Percentiles rank a stretch among this genome's conserved stretches.
Evolutionary conservation across 1,140 invertebrate species (phyloP).

Genomic region (Charaxes varanes): DNA sequence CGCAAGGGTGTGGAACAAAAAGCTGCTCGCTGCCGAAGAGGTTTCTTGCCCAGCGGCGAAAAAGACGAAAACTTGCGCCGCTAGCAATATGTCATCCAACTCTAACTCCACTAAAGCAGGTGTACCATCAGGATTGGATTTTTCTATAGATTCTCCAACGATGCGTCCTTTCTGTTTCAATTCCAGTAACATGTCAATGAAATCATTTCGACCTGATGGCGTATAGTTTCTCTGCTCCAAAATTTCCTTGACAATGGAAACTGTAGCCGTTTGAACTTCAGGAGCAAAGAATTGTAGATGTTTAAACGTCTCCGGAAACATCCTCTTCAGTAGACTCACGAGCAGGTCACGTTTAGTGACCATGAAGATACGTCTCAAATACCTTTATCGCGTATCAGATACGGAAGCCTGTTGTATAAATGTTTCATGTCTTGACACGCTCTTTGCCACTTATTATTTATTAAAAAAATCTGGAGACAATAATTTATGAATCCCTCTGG

Average conservation of each 20-base stretch:
- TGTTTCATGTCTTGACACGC: too few relatives aligned
- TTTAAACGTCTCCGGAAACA: conserved; percentile 4
- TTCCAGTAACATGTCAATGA: conserved; percentile 15
- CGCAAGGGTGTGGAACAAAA: conserved; percentile 7
- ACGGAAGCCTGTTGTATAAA: too few relatives aligned
- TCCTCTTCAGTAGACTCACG: background rate
- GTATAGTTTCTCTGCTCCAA: conserved; percentile 9
- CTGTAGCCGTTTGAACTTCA: conserved; percentile 2
- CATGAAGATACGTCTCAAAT: conserved; percentile 8
- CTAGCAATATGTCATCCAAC: conserved; percentile 8
- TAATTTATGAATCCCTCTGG: too few relatives aligned
- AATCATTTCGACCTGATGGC: conserved; percentile 15
- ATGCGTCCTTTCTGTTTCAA: conserved; percentile 11
- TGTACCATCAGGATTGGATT: conserved; percentile 8
- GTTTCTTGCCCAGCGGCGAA: conserved; percentile 16
- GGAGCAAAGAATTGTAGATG: conserved; percentile 2
- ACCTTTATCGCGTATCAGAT: too few relatives aligned
- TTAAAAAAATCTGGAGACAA: too few relatives aligned
- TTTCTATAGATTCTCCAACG: conserved; percentile 11
- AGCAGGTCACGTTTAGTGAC: conserved; percentile 1
- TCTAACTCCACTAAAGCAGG: conserved; percentile 7
- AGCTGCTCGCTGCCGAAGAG: conserved; percentile 13
- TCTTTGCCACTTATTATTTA: too few relatives aligned
- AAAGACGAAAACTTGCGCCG: conserved; percentile 13
- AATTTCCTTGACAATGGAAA: conserved; percentile 10